Conservation (phyloP, 2,888 invertebrate genomes). For the Esperia sulphurella region DNA sequence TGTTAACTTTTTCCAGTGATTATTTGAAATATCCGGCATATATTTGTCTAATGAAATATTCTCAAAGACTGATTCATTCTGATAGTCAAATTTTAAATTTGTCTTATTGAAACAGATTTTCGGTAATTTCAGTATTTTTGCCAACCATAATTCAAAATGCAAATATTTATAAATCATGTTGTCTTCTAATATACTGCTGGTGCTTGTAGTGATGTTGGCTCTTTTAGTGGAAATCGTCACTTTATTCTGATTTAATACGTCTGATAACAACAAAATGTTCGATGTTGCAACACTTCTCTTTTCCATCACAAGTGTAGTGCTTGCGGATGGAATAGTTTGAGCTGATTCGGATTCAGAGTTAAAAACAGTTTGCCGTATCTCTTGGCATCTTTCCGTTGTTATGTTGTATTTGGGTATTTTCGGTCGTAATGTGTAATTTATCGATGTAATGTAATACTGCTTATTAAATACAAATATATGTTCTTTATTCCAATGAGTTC, state of each 20-base stretch:
- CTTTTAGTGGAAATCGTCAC: neutral
- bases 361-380: neutral
- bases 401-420: neutral
- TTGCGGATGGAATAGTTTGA: neutral
- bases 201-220: slow-evolving; percentile 10
- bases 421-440: neutral
- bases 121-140: slow-evolving; percentile 11
- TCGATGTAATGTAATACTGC: neutral
- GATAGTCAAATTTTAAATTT: slow-evolving; percentile 1
- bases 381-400: neutral
- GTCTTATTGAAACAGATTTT: slow-evolving; percentile 3
- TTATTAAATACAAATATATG: slow-evolving; percentile 10
- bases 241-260: neutral
- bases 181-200: slow-evolving; percentile 3
- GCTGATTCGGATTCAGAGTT: neutral
- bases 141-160: slow-evolving; percentile 17
- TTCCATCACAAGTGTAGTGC: neutral
- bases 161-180: too few relatives aligned
- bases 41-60: slow-evolving; percentile 4
- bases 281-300: slow-evolving; percentile 5
- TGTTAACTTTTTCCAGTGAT: slow-evolving; percentile 10
- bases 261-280: neutral
- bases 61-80: slow-evolving; percentile 24
- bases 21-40: slow-evolving; percentile 3
- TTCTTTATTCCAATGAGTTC: slow-evolving; percentile 19